Conservation (phyloP, 2,797 vertebrate genomes). For the Karalla daura region DNA sequence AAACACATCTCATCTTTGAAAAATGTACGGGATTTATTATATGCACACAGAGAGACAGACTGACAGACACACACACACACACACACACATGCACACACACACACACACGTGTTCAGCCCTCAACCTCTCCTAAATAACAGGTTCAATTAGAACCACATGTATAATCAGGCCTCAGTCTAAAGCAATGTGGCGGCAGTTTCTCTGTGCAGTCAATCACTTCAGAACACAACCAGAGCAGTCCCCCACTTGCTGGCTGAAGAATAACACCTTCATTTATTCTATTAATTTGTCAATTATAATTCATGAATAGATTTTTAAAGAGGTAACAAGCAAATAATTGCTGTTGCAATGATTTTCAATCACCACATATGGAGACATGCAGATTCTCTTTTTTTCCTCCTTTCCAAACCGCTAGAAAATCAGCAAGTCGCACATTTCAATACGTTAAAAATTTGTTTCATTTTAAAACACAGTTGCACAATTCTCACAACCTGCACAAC, state of each 20-base stretch:
- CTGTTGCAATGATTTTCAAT: neutral
- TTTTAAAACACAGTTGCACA: slow-evolving; percentile 24
- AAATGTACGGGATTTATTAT: slow-evolving; percentile 78
- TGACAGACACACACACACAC: slow-evolving; percentile 34
- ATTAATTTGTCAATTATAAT: slow-evolving; percentile 47
- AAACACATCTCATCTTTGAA: slow-evolving; percentile 74
- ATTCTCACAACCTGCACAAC: slow-evolving; percentile 1
- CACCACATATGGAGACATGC: neutral
- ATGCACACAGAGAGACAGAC: slow-evolving; percentile 26
- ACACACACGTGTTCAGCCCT: slow-evolving; percentile 58
- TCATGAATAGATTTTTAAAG: slow-evolving; percentile 41
- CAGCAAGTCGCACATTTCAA: neutral
- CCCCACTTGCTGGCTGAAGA: slow-evolving; percentile 31
- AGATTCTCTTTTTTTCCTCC: neutral
- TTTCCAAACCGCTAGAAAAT: slow-evolving; percentile 11
- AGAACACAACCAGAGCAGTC: slow-evolving; percentile 39
- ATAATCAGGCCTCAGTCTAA: slow-evolving; percentile 79
- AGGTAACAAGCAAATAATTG: slow-evolving; percentile 8
- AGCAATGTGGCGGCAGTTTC: slow-evolving; percentile 69
- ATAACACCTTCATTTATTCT: slow-evolving; percentile 47
- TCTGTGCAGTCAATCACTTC: slow-evolving; percentile 67
- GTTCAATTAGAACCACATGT: slow-evolving; percentile 88
- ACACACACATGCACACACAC: slow-evolving; percentile 34
- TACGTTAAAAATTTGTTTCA: neutral
- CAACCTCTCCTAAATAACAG: slow-evolving; percentile 79